Evolutionary conservation across 1,140 invertebrate species (phyloP).

Genomic region (Lucilia cuprina): DNA sequence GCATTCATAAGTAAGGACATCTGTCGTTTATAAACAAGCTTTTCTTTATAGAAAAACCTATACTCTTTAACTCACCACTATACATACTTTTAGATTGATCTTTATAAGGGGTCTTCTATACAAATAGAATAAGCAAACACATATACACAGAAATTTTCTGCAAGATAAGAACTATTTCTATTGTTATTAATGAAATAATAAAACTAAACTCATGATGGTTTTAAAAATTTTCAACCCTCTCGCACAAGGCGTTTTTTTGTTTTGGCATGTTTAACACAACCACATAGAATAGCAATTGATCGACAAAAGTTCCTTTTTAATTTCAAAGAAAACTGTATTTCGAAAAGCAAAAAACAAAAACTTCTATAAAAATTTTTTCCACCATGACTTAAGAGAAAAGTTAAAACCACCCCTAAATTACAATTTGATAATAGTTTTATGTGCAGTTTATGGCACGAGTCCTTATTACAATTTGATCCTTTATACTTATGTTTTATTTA

Average conservation of each 20-base stretch:
- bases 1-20: neutral
- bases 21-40: neutral
- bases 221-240: neutral
- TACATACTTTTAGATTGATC: neutral
- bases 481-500: neutral
- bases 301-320: neutral
- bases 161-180: neutral
- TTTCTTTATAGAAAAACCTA: neutral
- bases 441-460: neutral
- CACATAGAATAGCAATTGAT: neutral
- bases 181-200: too few species aligned
- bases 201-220: neutral
- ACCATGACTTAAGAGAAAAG: neutral
- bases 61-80: too few species aligned
- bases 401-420: neutral
- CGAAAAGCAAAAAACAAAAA: neutral
- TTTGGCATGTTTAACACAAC: neutral
- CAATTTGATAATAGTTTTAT: neutral
- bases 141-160: neutral
- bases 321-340: neutral
- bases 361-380: neutral
- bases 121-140: neutral
- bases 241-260: neutral
- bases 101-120: neutral
- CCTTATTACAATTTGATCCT: neutral